These are phyloP conservation scores for Amphilophus citrinellus DNA, from an alignment of 2,113 vertebrate genomes.

Conservation along the genomic window DNA sequence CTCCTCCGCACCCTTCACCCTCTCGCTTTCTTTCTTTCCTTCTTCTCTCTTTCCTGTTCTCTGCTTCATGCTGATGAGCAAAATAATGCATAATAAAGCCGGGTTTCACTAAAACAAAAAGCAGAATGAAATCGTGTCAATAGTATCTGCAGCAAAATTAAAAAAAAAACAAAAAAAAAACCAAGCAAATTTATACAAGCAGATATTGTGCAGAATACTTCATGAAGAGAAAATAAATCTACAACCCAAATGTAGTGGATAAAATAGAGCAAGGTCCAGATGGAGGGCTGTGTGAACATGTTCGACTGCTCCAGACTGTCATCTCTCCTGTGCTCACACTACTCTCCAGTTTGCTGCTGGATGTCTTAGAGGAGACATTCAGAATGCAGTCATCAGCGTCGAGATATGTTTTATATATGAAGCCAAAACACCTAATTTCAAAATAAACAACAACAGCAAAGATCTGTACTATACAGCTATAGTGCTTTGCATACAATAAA, in stretches of 20 bases:
- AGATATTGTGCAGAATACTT: slow-evolving; percentile 17
- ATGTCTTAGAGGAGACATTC: background rate
- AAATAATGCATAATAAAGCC: background rate
- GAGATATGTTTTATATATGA: background rate
- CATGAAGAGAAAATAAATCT: slow-evolving; percentile 6
- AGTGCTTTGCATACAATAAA: too few species aligned
- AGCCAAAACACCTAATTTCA: too few species aligned
- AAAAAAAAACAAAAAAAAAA: too few species aligned
- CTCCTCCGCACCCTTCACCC: background rate
- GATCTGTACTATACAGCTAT: too few species aligned
- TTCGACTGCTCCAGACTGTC: slow-evolving; percentile 16
- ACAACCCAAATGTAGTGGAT: slow-evolving; percentile 43
- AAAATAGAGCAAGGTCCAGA: background rate
- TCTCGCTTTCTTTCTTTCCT: background rate
- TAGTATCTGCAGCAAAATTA: background rate
- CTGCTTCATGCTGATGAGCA: background rate
- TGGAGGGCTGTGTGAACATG: background rate
- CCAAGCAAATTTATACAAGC: background rate
- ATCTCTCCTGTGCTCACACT: background rate
- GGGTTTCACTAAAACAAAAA: background rate
- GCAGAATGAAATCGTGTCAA: background rate
- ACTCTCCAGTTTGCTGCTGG: background rate
- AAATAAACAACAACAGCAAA: too few species aligned
- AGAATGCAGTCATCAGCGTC: background rate
- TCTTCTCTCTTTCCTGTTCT: background rate